Conservation (phyloP, 2,113 vertebrate species). For the Lates calcarifer region DNA sequence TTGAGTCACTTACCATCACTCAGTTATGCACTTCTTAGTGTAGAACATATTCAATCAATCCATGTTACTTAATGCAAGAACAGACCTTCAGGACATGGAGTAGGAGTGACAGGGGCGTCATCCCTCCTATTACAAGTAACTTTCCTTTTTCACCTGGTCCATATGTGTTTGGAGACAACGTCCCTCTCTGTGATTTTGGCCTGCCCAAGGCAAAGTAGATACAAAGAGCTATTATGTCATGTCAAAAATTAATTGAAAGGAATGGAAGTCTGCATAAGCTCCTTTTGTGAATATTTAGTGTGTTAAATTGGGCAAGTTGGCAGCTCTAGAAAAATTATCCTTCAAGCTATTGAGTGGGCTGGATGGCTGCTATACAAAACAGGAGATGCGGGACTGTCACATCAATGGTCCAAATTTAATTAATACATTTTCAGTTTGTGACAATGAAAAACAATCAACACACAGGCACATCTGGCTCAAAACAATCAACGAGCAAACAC, state of each 20-base stretch:
- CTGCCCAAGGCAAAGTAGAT: slow-evolving; percentile 15
- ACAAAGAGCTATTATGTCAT: slow-evolving; percentile 39
- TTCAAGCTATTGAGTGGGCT: slow-evolving; percentile 26
- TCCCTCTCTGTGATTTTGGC: not conserved
- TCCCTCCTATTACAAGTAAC: too few species aligned
- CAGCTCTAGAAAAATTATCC: slow-evolving; percentile 16
- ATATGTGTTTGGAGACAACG: slow-evolving; percentile 1
- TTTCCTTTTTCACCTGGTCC: not conserved
- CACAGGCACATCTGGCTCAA: not conserved
- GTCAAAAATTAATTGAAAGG: slow-evolving; percentile 38
- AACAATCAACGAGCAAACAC: not conserved
- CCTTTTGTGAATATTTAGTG: slow-evolving; percentile 45
- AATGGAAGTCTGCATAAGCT: slow-evolving; percentile 27
- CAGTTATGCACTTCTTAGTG: too few species aligned
- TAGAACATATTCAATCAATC: too few species aligned
- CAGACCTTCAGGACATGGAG: too few species aligned
- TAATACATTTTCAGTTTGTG: slow-evolving; percentile 40
- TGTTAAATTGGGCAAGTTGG: slow-evolving; percentile 43
- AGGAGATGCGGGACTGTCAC: not conserved
- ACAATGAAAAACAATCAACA: slow-evolving; percentile 10
- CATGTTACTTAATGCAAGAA: too few species aligned
- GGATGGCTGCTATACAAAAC: slow-evolving; percentile 29
- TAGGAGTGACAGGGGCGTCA: too few species aligned
- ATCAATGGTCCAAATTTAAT: slow-evolving; percentile 9
- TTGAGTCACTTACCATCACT: too few species aligned